Evolutionary conservation across 2,888 invertebrate genomes (phyloP), one percentile per base, ranked within the genome.

Genomic region (Polydrusus pterygomalis): DNA sequence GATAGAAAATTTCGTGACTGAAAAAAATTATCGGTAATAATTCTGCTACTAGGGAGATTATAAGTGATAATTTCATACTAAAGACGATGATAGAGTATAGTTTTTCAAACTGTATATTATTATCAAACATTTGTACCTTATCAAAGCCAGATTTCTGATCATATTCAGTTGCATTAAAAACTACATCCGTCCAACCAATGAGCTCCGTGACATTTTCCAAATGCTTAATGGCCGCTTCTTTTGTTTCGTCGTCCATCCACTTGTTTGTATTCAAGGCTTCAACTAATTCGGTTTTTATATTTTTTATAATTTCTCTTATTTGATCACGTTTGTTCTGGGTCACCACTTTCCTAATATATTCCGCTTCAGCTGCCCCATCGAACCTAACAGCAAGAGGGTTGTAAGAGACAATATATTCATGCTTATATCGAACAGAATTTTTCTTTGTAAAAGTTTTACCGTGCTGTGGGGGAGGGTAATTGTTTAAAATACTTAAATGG

Each of bases 191-290:
- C 79, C 82, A 82, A 7, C 85, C 85, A 13, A 84, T 78, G 7
- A 79, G 69, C 11, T 79, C 70, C 0, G 77, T 78, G n/a, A 84
- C 77, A 30, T 80, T 77, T 43, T 75, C 25, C 15, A 82, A 51
- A n/a, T 79, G 78, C 18, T 80, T 68, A 3, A 77, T 9, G 7
- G 80, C 77, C 5, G 75, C 64, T 10, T 56, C 25, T 75, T 78
- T 81, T 3, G 82, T 81, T 6, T 69, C 40, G 6, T 78, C 60
- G 58, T 83, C 82, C 69, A 84, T 80, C 83, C 84, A 84, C 5
- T 77, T 69, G 17, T 58, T 79, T 2, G 70, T 72, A 30, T 79
- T 72, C 8, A 84, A 30, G 0, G 72, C 56, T 5, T 76, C 47
- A 30, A 78, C 45, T 51, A 85, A 77, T 73, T 81, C 77, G 6